Percentiles rank a stretch among this genome's conserved stretches.
These are phyloP conservation scores for Zonotrichia leucophrys DNA, from an alignment of 2,113 vertebrate species.

Conservation along the genomic window DNA sequence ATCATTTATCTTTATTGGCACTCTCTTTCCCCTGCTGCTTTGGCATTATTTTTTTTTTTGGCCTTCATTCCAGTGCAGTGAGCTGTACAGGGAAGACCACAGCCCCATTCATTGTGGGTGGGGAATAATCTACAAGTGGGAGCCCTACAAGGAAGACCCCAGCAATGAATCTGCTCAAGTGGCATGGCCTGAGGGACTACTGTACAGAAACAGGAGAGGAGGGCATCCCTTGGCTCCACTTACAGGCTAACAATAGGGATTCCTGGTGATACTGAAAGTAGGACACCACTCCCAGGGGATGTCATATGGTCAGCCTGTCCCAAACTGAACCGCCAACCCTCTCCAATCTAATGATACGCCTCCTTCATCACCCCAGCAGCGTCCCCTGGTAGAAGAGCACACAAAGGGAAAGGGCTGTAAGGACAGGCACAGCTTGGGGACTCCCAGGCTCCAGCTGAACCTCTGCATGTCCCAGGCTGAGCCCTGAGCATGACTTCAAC, in stretches of 20 bases:
- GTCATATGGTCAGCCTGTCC: slow-evolving; percentile 62
- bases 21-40: slow-evolving; percentile 63
- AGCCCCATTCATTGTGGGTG: slow-evolving; percentile 69
- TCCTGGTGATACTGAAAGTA: slow-evolving; percentile 68
- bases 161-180: slow-evolving; percentile 44
- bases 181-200: background rate
- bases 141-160: slow-evolving; percentile 56
- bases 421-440: background rate
- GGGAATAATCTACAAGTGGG: slow-evolving; percentile 53
- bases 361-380: slow-evolving; percentile 4
- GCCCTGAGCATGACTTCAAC: background rate
- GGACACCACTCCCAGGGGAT: slow-evolving; percentile 42
- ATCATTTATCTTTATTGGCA: slow-evolving; percentile 70
- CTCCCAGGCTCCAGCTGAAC: background rate
- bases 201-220: slow-evolving; percentile 30
- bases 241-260: slow-evolving; percentile 60
- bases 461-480: background rate
- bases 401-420: background rate
- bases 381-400: background rate
- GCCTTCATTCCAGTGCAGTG: slow-evolving; percentile 61
- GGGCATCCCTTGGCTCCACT: slow-evolving; percentile 54
- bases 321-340: slow-evolving; percentile 44
- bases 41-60: slow-evolving; percentile 32
- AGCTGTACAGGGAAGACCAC: slow-evolving; percentile 66
- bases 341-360: background rate